A percentile compares a stretch with the other conserved stretches of the same genome.
phyloP scores from a whole-genome alignment of 2,113 vertebrate genomes.

The Caretta caretta region DNA sequence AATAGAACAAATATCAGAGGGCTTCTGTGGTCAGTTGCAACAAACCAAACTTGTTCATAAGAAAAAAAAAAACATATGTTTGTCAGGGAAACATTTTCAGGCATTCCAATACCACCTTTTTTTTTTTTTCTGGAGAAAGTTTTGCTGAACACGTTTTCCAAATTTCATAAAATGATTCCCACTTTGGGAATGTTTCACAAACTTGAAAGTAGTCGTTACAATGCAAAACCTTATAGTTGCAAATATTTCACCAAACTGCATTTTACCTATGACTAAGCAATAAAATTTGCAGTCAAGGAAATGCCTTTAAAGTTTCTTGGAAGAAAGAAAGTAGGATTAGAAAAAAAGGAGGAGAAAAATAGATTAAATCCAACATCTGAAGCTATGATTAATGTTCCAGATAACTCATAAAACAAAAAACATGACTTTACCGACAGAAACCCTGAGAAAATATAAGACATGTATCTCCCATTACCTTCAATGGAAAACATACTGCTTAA shows the following conservation, averaged over 20 bases:
- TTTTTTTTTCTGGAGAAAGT: neutral
- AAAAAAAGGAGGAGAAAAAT: fast-evolving
- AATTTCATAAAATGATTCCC: neutral
- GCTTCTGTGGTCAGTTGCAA: neutral
- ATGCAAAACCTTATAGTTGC: neutral
- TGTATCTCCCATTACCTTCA: neutral
- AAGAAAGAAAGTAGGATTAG: fast-evolving
- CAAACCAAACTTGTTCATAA: neutral
- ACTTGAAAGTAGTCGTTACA: neutral
- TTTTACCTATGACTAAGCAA: neutral
- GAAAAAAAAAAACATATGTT: neutral
- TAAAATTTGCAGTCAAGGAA: neutral
- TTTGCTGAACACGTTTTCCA: neutral
- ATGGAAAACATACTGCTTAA: neutral
- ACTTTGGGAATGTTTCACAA: neutral
- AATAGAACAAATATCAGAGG: neutral
- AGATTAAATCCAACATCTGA: neutral
- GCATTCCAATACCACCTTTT: neutral
- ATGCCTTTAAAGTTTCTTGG: neutral
- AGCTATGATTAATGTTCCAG: neutral
- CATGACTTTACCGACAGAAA: neutral
- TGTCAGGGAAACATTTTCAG: neutral
- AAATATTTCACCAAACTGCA: neutral
- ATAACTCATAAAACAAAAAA: neutral
- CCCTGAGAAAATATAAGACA: neutral